Evolutionary conservation across 2,797 vertebrate species (phyloP).

Genomic region (Parotocinclus haroldoi): DNA sequence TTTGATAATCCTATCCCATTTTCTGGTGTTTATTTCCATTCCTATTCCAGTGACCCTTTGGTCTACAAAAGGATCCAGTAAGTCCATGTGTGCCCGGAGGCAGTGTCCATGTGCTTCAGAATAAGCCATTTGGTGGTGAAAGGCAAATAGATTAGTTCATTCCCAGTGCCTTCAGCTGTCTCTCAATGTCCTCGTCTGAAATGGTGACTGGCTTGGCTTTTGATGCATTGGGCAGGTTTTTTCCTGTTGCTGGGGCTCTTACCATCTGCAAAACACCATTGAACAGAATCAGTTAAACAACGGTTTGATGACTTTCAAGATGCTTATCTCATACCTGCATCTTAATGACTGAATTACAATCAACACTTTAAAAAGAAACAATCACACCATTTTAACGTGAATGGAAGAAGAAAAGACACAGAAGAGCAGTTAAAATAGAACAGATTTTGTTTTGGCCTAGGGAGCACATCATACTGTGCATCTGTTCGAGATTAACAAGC

Average conservation of each 20-base stretch:
- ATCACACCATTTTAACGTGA: background rate
- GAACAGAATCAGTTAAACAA: conserved; percentile 23
- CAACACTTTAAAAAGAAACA: conserved; percentile 11
- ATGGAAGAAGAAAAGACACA: conserved; percentile 13
- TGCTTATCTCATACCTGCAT: background rate
- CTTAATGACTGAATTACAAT: conserved; percentile 1
- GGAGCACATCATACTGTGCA: conserved; percentile 35
- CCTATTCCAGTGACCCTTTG: no score
- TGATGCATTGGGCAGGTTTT: conserved; percentile 78
- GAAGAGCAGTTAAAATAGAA: conserved; percentile 12
- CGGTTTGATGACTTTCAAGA: background rate
- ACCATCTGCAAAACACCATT: conserved; percentile 80
- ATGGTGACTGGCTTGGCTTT: conserved; percentile 80
- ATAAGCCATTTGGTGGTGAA: conserved; percentile 24
- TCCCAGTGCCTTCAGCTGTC: conserved; percentile 92
- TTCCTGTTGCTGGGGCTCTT: conserved; percentile 87
- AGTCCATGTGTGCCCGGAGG: background rate
- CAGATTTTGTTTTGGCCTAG: conserved; percentile 23
- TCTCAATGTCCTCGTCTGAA: conserved; percentile 96
- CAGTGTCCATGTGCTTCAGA: conserved; percentile 12
- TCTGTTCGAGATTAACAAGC: conserved; percentile 32
- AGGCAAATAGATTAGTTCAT: conserved; percentile 77
- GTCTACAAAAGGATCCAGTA: no score
- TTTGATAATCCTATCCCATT: no score
- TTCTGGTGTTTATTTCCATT: no score